Percentiles rank a stretch among this genome's conserved stretches.
These are phyloP conservation scores for Ophiothrix spiculata DNA, from an alignment of 35 echinoderm and acorn worm genomes.

Conservation along the genomic window DNA sequence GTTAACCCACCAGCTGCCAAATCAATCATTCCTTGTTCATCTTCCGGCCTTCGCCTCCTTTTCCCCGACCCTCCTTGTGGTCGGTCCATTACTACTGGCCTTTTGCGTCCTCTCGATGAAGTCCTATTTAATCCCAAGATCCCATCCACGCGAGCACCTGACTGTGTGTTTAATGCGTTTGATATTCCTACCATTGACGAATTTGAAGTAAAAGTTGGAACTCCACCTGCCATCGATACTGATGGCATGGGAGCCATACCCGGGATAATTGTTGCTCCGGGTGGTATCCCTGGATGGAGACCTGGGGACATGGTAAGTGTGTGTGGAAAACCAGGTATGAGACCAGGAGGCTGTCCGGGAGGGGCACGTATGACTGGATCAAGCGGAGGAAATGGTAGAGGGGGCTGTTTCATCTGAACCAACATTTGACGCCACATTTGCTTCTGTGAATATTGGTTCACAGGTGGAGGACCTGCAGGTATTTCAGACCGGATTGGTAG, in stretches of 20 bases:
- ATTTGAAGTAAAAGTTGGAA: not conserved
- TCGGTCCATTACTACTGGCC: not conserved
- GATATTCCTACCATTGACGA: not conserved
- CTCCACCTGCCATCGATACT: not conserved
- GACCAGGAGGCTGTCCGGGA: not conserved
- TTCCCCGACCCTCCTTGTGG: not conserved
- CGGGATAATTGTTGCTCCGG: not conserved
- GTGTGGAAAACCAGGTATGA: not conserved
- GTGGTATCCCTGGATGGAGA: not conserved
- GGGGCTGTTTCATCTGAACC: not conserved
- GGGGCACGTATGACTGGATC: not conserved
- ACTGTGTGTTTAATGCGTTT: not conserved
- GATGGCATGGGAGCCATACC: not conserved
- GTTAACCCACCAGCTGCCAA: slow-evolving; percentile 17
- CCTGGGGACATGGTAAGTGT: not conserved
- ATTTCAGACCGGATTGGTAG: not conserved
- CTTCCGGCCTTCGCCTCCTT: slow-evolving; percentile 1
- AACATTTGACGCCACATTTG: not conserved
- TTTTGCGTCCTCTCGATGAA: slow-evolving; percentile 4
- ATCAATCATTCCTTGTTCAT: slow-evolving; percentile 17
- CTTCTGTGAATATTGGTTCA: not conserved
- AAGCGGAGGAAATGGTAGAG: not conserved
- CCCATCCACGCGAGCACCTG: not conserved
- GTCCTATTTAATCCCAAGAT: not conserved
- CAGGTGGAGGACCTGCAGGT: not conserved